phyloP scores from a whole-genome alignment of 2,113 vertebrate species.

The Semnopithecus entellus region DNA sequence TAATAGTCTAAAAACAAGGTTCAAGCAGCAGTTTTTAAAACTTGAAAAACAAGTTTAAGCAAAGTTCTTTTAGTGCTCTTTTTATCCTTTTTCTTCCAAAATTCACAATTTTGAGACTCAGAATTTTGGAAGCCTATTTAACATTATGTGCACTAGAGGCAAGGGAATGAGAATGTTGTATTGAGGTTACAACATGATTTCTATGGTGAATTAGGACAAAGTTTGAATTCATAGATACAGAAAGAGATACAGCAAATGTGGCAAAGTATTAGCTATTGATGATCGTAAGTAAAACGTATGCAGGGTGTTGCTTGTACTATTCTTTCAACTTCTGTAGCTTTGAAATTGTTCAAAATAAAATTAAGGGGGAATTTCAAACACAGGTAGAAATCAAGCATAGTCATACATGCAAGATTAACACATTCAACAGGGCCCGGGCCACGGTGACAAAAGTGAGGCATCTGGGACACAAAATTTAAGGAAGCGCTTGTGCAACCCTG shows the following conservation, averaged over 20 bases:
- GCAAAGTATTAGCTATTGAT: not conserved
- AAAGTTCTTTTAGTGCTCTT: slow-evolving; percentile 18
- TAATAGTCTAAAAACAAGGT: not conserved
- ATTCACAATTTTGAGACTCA: not conserved
- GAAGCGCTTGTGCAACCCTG: not conserved
- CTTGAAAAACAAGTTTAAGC: not conserved
- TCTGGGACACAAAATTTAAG: not conserved
- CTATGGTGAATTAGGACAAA: not conserved
- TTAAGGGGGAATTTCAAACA: not conserved
- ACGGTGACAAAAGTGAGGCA: not conserved
- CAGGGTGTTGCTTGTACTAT: not conserved
- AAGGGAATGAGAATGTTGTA: accelerated
- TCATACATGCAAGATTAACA: not conserved
- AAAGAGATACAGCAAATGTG: not conserved
- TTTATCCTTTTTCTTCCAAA: slow-evolving; percentile 39
- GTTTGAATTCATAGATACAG: not conserved
- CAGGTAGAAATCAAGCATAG: not conserved
- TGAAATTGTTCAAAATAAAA: slow-evolving; percentile 7
- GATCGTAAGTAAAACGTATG: not conserved
- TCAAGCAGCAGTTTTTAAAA: not conserved
- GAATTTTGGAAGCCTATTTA: not conserved
- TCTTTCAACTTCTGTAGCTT: not conserved
- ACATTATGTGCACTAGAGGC: not conserved
- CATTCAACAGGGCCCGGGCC: not conserved
- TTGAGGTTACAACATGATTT: not conserved